phyloP scores from a whole-genome alignment of 2,113 vertebrate genomes.

The Papio anubis region DNA sequence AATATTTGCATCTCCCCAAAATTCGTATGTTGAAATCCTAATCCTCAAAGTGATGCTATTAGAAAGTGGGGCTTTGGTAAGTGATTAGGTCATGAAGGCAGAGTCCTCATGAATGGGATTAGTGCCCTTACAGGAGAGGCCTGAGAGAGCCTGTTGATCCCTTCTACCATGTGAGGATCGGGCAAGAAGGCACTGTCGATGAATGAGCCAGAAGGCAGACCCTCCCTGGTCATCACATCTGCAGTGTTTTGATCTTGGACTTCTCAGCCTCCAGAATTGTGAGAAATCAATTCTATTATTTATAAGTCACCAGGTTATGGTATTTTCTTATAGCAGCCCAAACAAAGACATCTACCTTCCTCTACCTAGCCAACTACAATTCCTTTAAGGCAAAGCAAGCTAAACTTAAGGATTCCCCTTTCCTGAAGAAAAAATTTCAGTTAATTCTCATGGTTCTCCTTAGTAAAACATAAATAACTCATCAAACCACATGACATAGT shows the following conservation, averaged over 20 bases:
- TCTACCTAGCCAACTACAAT: neutral
- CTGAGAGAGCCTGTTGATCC: neutral
- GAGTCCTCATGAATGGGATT: neutral
- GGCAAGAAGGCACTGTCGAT: neutral
- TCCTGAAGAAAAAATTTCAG: neutral
- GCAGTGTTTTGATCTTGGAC: neutral
- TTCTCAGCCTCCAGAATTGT: neutral
- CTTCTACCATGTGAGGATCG: neutral
- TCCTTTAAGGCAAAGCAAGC: neutral
- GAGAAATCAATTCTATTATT: neutral
- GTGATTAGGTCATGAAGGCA: neutral
- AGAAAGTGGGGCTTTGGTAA: neutral
- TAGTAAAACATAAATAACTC: neutral
- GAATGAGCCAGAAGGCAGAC: neutral
- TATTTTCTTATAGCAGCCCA: neutral
- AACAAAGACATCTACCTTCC: neutral
- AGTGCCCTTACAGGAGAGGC: neutral
- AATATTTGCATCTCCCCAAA: neutral
- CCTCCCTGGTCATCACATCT: neutral
- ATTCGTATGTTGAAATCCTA: neutral
- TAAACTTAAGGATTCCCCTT: neutral
- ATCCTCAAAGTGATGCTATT: neutral
- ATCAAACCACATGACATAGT: neutral
- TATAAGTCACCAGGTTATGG: neutral
- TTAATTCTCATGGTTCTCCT: neutral